Conservation (phyloP, 2,113 vertebrate species). For the Platichthys flesus region DNA sequence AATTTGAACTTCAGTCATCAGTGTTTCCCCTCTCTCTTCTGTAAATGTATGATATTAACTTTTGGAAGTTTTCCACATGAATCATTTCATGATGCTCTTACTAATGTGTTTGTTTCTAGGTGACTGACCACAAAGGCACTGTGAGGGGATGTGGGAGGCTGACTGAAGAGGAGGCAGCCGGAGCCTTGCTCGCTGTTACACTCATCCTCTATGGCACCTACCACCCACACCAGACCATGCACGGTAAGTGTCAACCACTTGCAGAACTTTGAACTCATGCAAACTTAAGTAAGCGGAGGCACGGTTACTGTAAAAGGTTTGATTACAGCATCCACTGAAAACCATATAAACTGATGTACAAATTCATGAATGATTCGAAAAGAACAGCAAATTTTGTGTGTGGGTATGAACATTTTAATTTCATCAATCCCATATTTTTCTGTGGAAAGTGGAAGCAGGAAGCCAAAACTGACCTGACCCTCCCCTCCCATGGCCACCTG, state of each 20-base stretch:
- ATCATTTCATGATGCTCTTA: conserved; percentile 1
- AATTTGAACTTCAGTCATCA: neutral
- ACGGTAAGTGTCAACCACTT: conserved; percentile 33
- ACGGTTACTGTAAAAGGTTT: conserved; percentile 17
- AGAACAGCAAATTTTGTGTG: neutral
- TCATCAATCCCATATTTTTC: conserved; percentile 4
- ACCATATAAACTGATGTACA: conserved; percentile 2
- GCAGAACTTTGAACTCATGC: conserved; percentile 28
- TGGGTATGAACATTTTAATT: neutral
- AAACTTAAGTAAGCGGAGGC: conserved; percentile 28
- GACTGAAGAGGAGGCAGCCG: conserved; percentile 57
- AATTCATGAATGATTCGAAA: neutral
- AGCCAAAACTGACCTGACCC: neutral
- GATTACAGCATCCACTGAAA: conserved; percentile 3
- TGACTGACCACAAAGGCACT: conserved; percentile 73
- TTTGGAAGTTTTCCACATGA: neutral
- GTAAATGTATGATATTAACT: neutral
- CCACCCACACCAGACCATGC: conserved; percentile 49
- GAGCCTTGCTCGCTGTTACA: conserved; percentile 52
- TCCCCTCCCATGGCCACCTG: conserved; percentile 9
- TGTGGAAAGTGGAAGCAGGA: neutral
- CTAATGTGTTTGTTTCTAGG: conserved; percentile 65
- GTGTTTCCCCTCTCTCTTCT: neutral
- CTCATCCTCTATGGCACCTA: conserved; percentile 75
- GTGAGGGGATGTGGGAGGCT: conserved; percentile 49